phyloP scores from a whole-genome alignment of 1,140 invertebrate genomes.

The Heliconius melpomene region DNA sequence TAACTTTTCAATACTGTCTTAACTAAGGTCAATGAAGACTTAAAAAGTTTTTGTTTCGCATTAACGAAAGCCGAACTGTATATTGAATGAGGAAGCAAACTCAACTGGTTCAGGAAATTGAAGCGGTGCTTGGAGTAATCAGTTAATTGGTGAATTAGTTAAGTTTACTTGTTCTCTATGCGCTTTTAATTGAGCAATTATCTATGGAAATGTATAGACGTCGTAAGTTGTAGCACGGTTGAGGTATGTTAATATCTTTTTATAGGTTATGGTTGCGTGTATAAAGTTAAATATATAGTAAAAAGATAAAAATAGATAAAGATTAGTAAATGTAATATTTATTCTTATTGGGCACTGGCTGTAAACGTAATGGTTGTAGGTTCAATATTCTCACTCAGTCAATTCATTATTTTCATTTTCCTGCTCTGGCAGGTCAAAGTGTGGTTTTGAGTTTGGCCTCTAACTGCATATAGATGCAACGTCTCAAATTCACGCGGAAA shows the following conservation, averaged over 20 bases:
- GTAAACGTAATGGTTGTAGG: too few relatives aligned
- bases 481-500: not conserved
- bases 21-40: not conserved
- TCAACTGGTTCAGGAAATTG: not conserved
- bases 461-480: not conserved
- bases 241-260: too few relatives aligned
- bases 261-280: too few relatives aligned
- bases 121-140: constrained; percentile 4
- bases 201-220: not conserved
- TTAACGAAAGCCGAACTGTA: constrained; percentile 4
- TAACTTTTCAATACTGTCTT: not conserved
- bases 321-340: too few relatives aligned
- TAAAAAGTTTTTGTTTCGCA: constrained; percentile 9
- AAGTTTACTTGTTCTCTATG: not conserved
- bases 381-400: too few relatives aligned
- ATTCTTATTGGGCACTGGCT: too few relatives aligned
- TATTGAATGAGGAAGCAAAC: not conserved
- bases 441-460: not conserved
- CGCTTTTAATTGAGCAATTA: constrained; percentile 1
- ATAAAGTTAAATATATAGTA: too few relatives aligned
- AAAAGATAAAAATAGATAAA: too few relatives aligned
- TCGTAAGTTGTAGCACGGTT: not conserved
- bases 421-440: not conserved
- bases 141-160: constrained; percentile 8
- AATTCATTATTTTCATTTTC: not conserved